phyloP scores from a whole-genome alignment of 2,888 invertebrate species.

The Lissonota sp. region DNA sequence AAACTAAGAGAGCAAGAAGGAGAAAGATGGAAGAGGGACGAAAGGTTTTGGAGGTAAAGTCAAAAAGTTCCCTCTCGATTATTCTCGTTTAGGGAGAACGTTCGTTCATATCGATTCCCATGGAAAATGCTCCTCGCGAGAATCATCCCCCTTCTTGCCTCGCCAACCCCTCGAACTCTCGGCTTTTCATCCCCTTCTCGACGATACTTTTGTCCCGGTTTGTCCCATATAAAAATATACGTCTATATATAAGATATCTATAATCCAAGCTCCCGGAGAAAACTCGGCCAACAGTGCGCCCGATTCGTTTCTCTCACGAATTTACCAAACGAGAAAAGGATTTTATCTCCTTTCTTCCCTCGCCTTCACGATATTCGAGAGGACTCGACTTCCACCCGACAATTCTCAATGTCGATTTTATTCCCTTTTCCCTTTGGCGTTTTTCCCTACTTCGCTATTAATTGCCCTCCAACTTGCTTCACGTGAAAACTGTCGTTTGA shows the following conservation, averaged over 20 bases:
- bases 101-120: conserved; percentile 41
- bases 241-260: not conserved
- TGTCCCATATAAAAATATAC: not conserved
- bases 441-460: conserved; percentile 45
- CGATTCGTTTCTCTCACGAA: conserved; percentile 26
- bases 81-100: conserved; percentile 13
- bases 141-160: not conserved
- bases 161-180: not conserved
- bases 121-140: conserved; percentile 14
- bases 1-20: not conserved
- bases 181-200: conserved; percentile 33
- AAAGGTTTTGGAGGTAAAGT: not conserved
- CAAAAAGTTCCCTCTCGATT: conserved; percentile 25
- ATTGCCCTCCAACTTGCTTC: conserved; percentile 44
- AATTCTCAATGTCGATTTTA: conserved; percentile 41
- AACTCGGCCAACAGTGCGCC: conserved; percentile 42
- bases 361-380: conserved; percentile 9
- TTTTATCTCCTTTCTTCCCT: conserved; percentile 14
- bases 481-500: conserved; percentile 41
- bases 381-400: not conserved
- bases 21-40: not conserved
- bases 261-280: conserved; percentile 11
- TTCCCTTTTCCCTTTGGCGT: conserved; percentile 30
- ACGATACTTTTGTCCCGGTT: conserved; percentile 39
- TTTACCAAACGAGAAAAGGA: conserved; percentile 38